A percentile compares a stretch with the other conserved stretches of the same genome.
These are phyloP conservation scores for Sarcoramphus papa DNA, from an alignment of 2,797 vertebrate genomes.

Conservation along the genomic window DNA sequence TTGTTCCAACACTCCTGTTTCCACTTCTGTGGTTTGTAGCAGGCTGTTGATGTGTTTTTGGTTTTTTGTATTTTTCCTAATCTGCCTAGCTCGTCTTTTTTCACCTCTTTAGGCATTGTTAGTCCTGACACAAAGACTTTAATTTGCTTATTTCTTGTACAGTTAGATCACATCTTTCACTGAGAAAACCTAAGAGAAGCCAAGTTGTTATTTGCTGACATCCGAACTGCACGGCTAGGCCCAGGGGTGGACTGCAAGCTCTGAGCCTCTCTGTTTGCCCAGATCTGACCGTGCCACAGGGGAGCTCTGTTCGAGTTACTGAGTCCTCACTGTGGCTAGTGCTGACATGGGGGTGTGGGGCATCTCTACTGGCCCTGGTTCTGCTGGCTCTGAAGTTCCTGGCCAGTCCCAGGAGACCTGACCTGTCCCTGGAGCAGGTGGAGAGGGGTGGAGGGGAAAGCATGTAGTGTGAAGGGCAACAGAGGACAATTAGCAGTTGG, in stretches of 20 bases:
- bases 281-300: rapidly evolving
- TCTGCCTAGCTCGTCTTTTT: neutral
- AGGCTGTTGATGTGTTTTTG: neutral
- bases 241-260: neutral
- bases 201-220: neutral
- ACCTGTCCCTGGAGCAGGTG: neutral
- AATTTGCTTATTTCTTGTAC: neutral
- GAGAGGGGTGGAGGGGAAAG: neutral
- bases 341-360: neutral
- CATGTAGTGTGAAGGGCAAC: neutral
- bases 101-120: neutral
- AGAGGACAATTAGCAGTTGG: neutral
- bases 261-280: neutral
- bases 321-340: neutral
- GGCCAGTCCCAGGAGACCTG: neutral
- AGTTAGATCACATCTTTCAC: neutral
- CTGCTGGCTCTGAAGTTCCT: neutral
- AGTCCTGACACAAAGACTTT: neutral
- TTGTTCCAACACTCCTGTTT: neutral
- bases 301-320: rapidly evolving
- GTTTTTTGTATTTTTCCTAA: neutral
- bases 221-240: rapidly evolving
- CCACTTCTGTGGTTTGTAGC: neutral
- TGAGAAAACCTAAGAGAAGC: neutral
- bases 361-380: neutral